Evolutionary conservation across 2,888 invertebrate species (phyloP).

Genomic region (Ormyrus rosae): DNA sequence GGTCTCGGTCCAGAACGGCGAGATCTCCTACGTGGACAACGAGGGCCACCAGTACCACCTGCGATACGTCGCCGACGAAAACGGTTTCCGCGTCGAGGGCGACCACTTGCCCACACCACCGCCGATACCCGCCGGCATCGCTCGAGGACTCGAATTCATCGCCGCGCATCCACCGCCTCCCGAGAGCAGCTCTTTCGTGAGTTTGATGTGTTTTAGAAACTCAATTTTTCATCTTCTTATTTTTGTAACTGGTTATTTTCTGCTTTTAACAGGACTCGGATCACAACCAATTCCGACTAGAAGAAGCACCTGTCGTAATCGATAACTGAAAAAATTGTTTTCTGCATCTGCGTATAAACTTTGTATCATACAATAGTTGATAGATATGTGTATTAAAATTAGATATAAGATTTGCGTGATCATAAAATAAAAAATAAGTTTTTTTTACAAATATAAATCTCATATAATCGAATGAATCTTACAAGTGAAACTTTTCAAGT

Average conservation of each 20-base stretch:
- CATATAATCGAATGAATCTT: too few species aligned
- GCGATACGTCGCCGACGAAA: slow-evolving; percentile 62
- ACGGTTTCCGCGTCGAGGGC: slow-evolving; percentile 61
- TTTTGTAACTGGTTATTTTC: not conserved
- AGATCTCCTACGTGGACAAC: slow-evolving; percentile 59
- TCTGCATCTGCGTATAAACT: too few species aligned
- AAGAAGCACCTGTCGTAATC: not conserved
- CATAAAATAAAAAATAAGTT: too few species aligned
- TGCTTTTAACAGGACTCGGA: not conserved
- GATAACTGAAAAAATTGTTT: not conserved
- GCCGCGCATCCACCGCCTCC: slow-evolving; percentile 55
- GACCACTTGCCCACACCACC: slow-evolving; percentile 59
- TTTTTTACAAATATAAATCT: too few species aligned
- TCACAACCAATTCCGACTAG: not conserved
- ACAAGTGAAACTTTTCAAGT: too few species aligned
- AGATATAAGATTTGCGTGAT: too few species aligned
- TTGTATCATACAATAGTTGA: too few species aligned
- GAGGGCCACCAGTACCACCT: slow-evolving; percentile 58
- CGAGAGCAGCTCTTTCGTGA: too few species aligned
- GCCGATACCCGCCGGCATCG: slow-evolving; percentile 56
- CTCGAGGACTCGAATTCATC: slow-evolving; percentile 59
- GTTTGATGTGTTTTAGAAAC: too few species aligned
- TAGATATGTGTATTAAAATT: too few species aligned
- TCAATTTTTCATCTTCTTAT: too few species aligned
- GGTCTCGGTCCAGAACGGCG: slow-evolving; percentile 53